A percentile compares a stretch with the other conserved stretches of the same genome.
These are phyloP conservation scores for Synchiropus splendidus DNA, from an alignment of 2,113 vertebrate genomes.

Conservation along the genomic window DNA sequence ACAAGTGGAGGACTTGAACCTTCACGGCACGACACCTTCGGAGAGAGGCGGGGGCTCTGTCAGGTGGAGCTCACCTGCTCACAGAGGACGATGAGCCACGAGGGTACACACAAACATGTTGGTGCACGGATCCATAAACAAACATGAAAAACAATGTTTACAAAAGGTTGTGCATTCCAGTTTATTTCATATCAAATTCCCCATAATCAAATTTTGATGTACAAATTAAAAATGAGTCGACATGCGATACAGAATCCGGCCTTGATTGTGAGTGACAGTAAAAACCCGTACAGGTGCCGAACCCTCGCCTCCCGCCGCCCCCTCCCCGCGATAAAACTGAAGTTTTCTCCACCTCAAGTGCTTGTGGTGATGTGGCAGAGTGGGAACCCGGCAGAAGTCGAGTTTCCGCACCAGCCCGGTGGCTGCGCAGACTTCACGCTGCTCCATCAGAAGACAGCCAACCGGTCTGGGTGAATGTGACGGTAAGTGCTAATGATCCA, in stretches of 20 bases:
- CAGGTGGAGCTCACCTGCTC: background rate
- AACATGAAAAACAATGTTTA: conserved; percentile 31
- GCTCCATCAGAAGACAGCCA: conserved; percentile 21
- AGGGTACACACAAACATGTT: background rate
- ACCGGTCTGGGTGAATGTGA: conserved; percentile 24
- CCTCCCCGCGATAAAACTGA: conserved; percentile 42
- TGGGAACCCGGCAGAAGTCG: conserved; percentile 13
- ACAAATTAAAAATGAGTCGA: conserved; percentile 75
- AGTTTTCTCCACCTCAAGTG: conserved; percentile 11
- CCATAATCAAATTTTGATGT: conserved; percentile 74
- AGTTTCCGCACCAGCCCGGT: background rate
- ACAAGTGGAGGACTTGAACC: too few species aligned
- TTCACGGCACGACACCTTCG: too few species aligned
- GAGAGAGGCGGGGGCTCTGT: background rate
- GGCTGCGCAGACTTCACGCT: conserved; percentile 15
- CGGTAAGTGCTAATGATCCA: conserved; percentile 36
- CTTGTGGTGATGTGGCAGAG: conserved; percentile 34
- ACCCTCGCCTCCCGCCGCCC: conserved; percentile 32
- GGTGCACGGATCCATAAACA: background rate
- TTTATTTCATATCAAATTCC: conserved; percentile 79
- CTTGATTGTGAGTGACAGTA: conserved; percentile 46
- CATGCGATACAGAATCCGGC: conserved; percentile 63
- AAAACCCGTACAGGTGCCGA: conserved; percentile 60
- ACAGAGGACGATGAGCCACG: background rate
- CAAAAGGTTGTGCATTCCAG: conserved; percentile 75